phyloP scores from a whole-genome alignment of 2,888 invertebrate genomes.

The Megalurothrips usitatus region DNA sequence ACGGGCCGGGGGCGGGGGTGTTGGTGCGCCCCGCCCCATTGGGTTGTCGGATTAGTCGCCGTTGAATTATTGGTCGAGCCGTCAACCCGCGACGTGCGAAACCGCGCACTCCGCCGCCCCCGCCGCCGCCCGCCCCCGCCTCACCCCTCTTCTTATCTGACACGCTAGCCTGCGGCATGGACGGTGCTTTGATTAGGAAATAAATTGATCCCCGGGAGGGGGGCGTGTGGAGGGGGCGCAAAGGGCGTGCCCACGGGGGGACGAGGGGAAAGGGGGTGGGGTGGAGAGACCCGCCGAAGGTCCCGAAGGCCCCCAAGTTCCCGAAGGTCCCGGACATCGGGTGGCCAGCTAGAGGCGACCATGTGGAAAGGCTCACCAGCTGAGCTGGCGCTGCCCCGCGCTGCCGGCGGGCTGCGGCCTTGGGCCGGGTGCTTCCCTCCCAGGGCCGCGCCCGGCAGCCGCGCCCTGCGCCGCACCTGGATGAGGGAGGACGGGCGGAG shows the following conservation, averaged over 20 bases:
- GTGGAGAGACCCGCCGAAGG: background rate
- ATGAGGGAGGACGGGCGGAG: no score
- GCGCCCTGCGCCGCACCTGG: background rate
- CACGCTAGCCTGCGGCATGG: background rate
- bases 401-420: background rate
- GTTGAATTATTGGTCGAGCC: slow-evolving; percentile 20
- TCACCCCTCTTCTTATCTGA: background rate
- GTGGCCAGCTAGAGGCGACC: background rate
- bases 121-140: background rate
- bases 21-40: background rate
- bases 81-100: background rate
- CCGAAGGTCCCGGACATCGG: background rate
- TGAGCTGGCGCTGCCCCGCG: background rate
- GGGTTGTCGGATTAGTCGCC: slow-evolving; percentile 15
- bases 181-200: slow-evolving; percentile 19
- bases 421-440: background rate
- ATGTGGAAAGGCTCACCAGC: background rate
- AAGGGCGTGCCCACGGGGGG: background rate
- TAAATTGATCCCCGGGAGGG: slow-evolving; percentile 22
- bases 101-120: slow-evolving; percentile 1
- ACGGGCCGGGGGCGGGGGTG: background rate
- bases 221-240: background rate
- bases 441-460: background rate
- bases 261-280: background rate
- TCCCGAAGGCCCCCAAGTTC: background rate